phyloP scores from a whole-genome alignment of 1,140 invertebrate species.

The Drosophila jambulina region DNA sequence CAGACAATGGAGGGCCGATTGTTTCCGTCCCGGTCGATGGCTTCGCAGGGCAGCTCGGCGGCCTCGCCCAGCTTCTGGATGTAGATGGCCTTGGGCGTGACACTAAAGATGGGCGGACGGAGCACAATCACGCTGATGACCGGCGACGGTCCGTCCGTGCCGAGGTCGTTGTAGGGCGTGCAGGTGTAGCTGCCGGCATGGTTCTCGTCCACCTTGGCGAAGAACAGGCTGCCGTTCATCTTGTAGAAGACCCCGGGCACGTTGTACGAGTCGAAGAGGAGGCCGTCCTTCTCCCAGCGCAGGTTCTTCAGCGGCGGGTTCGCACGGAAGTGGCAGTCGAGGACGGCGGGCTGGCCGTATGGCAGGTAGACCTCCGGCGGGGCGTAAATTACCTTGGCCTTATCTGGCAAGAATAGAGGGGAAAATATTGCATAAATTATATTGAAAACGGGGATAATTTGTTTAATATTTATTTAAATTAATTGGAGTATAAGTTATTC shows the following conservation, averaged over 20 bases:
- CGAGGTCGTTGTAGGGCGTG: slow-evolving; percentile 95
- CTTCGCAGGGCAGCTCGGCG: slow-evolving; percentile 94
- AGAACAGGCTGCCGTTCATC: slow-evolving; percentile 94
- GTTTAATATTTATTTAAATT: not conserved
- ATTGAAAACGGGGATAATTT: not conserved
- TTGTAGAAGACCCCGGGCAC: slow-evolving; percentile 93
- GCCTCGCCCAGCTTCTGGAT: slow-evolving; percentile 92
- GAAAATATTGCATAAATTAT: too few relatives aligned
- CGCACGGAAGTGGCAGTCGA: slow-evolving; percentile 96
- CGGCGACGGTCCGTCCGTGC: slow-evolving; percentile 93
- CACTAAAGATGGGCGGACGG: slow-evolving; percentile 91
- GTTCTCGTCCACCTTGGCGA: slow-evolving; percentile 91
- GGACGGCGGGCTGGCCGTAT: slow-evolving; percentile 93
- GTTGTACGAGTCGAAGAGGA: slow-evolving; percentile 96
- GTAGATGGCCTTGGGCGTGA: slow-evolving; percentile 92
- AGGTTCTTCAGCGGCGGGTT: slow-evolving; percentile 97
- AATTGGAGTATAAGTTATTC: not conserved
- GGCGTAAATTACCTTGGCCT: slow-evolving; percentile 96
- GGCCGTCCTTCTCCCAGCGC: slow-evolving; percentile 97
- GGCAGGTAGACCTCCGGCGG: slow-evolving; percentile 95
- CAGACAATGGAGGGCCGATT: slow-evolving; percentile 92
- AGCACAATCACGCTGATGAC: slow-evolving; percentile 95
- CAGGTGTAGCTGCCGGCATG: slow-evolving; percentile 94
- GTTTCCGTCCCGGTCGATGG: slow-evolving; percentile 89
- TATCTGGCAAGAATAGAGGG: slow-evolving; percentile 88